Conservation (phyloP, 2,113 vertebrate species). For the Petaurus breviceps region DNA sequence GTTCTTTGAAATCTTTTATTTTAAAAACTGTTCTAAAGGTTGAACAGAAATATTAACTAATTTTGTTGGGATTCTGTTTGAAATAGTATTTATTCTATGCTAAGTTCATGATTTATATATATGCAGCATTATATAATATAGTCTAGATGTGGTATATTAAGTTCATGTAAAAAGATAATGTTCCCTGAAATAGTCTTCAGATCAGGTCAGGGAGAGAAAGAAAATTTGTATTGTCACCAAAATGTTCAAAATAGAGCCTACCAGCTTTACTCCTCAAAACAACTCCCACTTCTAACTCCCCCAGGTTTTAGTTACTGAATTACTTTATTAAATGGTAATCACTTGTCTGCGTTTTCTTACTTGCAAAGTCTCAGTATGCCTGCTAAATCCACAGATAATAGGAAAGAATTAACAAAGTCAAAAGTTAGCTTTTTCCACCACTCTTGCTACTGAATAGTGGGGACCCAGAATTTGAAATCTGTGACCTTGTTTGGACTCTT, state of each 20-base stretch:
- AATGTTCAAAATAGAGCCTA: background rate
- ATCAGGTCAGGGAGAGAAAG: background rate
- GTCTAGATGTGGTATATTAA: background rate
- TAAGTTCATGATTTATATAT: background rate
- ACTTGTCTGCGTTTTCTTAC: background rate
- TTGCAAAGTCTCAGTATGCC: background rate
- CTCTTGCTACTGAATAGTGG: too few species aligned
- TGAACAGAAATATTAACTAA: background rate
- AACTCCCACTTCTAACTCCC: background rate
- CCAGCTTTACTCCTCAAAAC: background rate
- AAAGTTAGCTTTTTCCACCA: background rate
- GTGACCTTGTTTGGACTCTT: background rate
- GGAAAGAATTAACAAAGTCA: background rate
- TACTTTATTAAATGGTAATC: background rate
- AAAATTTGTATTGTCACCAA: background rate
- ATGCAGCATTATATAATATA: background rate
- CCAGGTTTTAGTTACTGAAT: background rate
- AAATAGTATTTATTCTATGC: background rate
- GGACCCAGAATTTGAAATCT: too few species aligned
- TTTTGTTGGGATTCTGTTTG: background rate
- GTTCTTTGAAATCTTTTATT: background rate
- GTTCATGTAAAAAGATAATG: background rate
- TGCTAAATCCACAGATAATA: background rate
- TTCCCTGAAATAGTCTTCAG: background rate
- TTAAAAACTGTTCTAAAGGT: background rate